A percentile compares a stretch with the other conserved stretches of the same genome.
Evolutionary conservation across 2,113 vertebrate genomes (phyloP).

Genomic region (Atlantisia rogersi): DNA sequence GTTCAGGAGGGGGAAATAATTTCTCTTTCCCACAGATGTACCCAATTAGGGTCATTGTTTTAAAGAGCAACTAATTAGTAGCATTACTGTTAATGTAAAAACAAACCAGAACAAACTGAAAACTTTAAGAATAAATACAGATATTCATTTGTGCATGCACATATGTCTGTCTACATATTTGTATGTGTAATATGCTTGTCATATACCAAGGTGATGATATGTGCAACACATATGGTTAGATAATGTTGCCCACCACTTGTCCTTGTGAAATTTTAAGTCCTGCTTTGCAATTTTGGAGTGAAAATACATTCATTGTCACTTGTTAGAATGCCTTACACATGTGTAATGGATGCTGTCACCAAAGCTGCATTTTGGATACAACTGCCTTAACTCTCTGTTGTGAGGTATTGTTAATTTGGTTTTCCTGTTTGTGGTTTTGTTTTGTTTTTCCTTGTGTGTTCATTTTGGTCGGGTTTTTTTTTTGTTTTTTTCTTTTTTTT

Average conservation of each 20-base stretch:
- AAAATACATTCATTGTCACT: neutral
- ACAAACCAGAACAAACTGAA: neutral
- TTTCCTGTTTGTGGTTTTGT: neutral
- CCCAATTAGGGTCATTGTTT: neutral
- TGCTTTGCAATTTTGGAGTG: neutral
- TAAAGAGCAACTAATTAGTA: neutral
- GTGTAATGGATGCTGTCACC: neutral
- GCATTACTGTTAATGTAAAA: neutral
- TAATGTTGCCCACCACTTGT: neutral
- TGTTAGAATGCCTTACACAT: neutral
- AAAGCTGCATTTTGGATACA: neutral
- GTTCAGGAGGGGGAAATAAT: neutral
- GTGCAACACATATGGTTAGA: neutral
- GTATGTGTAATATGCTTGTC: neutral
- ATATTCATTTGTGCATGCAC: neutral
- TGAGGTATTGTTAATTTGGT: neutral
- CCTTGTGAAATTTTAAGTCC: neutral
- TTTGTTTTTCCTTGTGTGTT: neutral
- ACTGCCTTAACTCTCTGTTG: neutral
- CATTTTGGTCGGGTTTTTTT: neutral
- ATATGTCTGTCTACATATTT: fast-evolving
- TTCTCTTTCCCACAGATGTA: neutral
- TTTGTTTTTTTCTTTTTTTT: neutral
- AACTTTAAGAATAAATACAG: neutral
- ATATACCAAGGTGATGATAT: neutral